Evolutionary conservation across 1,140 invertebrate species (phyloP), one percentile per base, ranked within the genome.

Genomic region (Ladona fulva): DNA sequence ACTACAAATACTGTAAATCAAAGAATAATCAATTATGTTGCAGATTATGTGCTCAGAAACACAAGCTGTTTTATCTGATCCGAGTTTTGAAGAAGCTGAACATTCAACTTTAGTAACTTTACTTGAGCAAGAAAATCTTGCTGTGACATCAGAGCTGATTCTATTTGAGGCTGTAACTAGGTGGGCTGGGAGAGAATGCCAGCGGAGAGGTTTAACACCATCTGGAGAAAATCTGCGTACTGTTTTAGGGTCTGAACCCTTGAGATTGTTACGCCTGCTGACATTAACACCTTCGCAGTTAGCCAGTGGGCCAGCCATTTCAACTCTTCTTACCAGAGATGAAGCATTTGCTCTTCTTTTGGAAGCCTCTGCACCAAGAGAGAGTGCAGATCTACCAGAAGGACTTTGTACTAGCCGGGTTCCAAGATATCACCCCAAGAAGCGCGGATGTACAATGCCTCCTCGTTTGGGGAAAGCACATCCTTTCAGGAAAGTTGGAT

Each of bases 301-400:
- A 84, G 93, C 93, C 0, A 91, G 91, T 80, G 92, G 92, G 0
- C 91, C 92, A 5, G 93, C 91, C 0, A 86, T 89, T 24, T 93
- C 92, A 0, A 86, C 87, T 37, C 84, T 95, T 1, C 86, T 95
- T 14, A 89, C 89, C 0, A 83, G 91, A 83, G 87, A 92, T 16
- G 93, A 95, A 83, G 90, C 91, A n/a, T 91, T 94, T 80, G 89
- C 91, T 0, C 90, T 95, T 74, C 85, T 95, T 0, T 93, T 94
- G 89, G 94, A 94, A 83, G 93, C 94, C 78, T 81, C 82, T 22
- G 89, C 92, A 1, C 8, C 29, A 5, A 8, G 29, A 5, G 29
- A n/a, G n/a, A n/a, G 29, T 5, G 3, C 29, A 8, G 29, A 8
- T 37, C 29, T 37, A 37, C 91, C 91, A 8, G 87, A 87, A 7